These are phyloP conservation scores for Dascillus cervinus DNA, from an alignment of 2,888 invertebrate genomes.

Conservation along the genomic window DNA sequence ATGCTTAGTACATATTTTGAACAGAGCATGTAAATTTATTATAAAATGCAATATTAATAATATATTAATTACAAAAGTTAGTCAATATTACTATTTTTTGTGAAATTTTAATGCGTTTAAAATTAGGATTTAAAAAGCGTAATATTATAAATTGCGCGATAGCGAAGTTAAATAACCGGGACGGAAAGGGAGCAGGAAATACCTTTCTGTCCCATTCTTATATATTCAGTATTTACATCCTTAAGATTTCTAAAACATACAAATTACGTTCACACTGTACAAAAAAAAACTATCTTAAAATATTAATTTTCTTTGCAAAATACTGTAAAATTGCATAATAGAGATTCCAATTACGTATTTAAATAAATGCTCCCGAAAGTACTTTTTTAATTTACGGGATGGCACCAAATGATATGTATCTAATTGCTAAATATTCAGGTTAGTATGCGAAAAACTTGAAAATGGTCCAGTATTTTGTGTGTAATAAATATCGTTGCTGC, in stretches of 20 bases:
- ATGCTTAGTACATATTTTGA: no score
- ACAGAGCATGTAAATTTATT: no score
- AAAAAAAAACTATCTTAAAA: conserved; percentile 23
- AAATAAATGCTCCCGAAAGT: conserved; percentile 23
- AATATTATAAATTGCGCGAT: no score
- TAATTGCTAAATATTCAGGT: background rate
- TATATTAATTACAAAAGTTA: conserved; percentile 9
- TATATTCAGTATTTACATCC: conserved; percentile 2
- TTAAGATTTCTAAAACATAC: conserved; percentile 6
- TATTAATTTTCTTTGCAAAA: conserved; percentile 36
- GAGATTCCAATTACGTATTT: conserved; percentile 21
- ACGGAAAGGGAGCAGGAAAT: no score
- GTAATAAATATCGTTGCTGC: no score
- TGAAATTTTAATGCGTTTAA: no score
- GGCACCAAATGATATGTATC: conserved; percentile 23
- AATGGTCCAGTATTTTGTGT: no score
- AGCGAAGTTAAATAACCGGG: no score
- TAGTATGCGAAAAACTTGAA: no score
- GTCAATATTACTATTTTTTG: conserved; percentile 10
- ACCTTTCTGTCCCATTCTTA: no score
- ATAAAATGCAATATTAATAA: conserved; percentile 15
- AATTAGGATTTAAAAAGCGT: no score
- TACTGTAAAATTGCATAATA: conserved; percentile 34
- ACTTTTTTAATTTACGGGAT: conserved; percentile 18
- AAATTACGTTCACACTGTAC: conserved; percentile 34